Conservation (phyloP, 1,140 invertebrate genomes). For the Drosophila erecta region DNA sequence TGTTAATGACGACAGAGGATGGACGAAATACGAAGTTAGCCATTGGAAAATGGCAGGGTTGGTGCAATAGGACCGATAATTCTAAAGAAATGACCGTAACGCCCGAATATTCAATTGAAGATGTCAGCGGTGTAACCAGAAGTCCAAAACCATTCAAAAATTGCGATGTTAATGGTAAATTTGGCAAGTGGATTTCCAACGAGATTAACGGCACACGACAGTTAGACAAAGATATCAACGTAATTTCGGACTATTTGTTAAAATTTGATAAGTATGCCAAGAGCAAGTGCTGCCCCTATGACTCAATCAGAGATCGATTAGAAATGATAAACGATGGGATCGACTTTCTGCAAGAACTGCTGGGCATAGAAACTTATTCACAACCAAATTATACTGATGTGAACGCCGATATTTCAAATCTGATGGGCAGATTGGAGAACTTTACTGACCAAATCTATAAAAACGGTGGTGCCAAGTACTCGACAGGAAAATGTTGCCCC, state of each 20-base stretch:
- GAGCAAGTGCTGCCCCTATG: constrained; percentile 40
- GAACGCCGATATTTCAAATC: constrained; percentile 23
- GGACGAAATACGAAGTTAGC: constrained; percentile 26
- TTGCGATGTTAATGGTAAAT: background rate
- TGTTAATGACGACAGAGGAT: background rate
- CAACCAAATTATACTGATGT: background rate
- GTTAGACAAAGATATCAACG: background rate
- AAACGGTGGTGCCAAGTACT: background rate
- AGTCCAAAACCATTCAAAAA: background rate
- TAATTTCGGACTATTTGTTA: background rate
- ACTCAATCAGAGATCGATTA: constrained; percentile 43
- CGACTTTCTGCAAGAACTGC: constrained; percentile 31
- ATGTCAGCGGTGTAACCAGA: background rate
- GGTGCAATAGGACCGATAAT: constrained; percentile 31
- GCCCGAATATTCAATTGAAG: background rate
- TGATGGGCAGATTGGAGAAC: constrained; percentile 27
- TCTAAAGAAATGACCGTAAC: background rate
- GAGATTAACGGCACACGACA: constrained; percentile 5
- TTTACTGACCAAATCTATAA: background rate
- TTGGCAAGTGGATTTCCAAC: constrained; percentile 38
- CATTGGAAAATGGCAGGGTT: constrained; percentile 1
- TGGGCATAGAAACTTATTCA: background rate
- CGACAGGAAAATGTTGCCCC: constrained; percentile 29
- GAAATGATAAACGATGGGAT: constrained; percentile 54
- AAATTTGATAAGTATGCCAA: background rate